Evolutionary conservation across 2,888 invertebrate genomes (phyloP).

Genomic region (Scrobipalpa costella): DNA sequence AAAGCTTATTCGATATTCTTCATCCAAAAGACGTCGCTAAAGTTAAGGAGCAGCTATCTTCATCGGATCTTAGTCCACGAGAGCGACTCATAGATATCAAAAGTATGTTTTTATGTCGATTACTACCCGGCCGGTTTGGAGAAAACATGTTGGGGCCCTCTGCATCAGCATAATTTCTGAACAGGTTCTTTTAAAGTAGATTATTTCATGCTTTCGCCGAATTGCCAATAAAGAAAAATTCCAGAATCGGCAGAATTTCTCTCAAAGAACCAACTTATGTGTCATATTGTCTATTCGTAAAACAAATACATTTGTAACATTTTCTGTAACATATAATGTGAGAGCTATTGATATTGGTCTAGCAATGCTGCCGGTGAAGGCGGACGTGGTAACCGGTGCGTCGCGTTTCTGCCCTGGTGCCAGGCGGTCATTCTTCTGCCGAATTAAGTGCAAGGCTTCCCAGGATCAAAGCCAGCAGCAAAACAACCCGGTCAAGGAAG

Average conservation of each 20-base stretch:
- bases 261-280: too few relatives aligned
- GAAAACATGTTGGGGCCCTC: too few relatives aligned
- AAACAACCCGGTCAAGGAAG: slow-evolving; percentile 83
- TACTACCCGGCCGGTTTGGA: too few relatives aligned
- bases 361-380: slow-evolving; percentile 96
- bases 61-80: slow-evolving; percentile 92
- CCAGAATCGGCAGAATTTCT: too few relatives aligned
- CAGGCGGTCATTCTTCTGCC: slow-evolving; percentile 94
- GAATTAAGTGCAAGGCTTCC: slow-evolving; percentile 89
- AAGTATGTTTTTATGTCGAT: slow-evolving; percentile 81
- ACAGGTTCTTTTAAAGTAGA: neutral
- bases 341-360: neutral
- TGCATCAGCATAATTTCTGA: too few relatives aligned
- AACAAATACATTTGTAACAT: too few relatives aligned
- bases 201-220: too few relatives aligned
- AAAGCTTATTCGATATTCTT: slow-evolving; percentile 96
- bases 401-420: slow-evolving; percentile 93
- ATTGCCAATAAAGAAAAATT: too few relatives aligned
- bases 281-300: too few relatives aligned
- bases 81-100: slow-evolving; percentile 95
- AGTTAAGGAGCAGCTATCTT: slow-evolving; percentile 96
- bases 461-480: slow-evolving; percentile 38
- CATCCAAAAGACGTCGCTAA: slow-evolving; percentile 97
- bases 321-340: neutral
- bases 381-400: slow-evolving; percentile 88